These are phyloP conservation scores for Pycnonotus jocosus DNA, from an alignment of 2,113 vertebrate species.

Conservation along the genomic window DNA sequence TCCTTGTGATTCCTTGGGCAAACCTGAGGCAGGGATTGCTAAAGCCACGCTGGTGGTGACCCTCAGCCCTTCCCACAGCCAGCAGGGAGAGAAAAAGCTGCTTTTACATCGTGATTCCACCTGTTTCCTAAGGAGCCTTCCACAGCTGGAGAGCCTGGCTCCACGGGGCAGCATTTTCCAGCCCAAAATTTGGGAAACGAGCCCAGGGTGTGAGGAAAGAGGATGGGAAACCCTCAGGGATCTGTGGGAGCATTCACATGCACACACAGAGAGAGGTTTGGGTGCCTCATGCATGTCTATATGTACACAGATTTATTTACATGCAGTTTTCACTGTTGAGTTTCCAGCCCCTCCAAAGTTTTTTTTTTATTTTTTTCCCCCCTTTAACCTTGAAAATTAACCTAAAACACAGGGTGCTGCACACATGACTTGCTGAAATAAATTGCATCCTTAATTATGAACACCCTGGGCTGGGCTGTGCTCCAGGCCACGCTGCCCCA, in stretches of 20 bases:
- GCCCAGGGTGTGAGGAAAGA: rapidly evolving
- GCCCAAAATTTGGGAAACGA: background rate
- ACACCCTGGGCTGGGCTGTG: constrained; percentile 70
- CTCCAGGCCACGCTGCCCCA: constrained; percentile 77
- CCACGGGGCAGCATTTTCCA: background rate
- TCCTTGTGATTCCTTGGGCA: rapidly evolving
- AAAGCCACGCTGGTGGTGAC: background rate
- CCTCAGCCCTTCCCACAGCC: background rate
- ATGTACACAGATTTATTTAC: rapidly evolving
- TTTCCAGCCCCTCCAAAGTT: background rate
- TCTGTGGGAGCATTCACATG: rapidly evolving
- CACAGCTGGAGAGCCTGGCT: no score
- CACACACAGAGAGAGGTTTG: no score
- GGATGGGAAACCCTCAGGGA: rapidly evolving
- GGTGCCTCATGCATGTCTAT: rapidly evolving
- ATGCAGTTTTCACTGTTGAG: background rate
- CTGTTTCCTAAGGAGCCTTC: background rate
- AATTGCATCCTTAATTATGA: constrained; percentile 76
- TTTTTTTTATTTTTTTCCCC: background rate
- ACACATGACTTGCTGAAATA: constrained; percentile 71
- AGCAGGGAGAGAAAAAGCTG: background rate
- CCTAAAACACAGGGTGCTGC: constrained; percentile 60
- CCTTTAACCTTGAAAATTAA: constrained; percentile 73
- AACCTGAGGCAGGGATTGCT: background rate
- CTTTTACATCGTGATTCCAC: background rate